Evolutionary conservation across 2,797 vertebrate genomes (phyloP), one percentile per base, ranked within the genome.

Genomic region (Sebastes iracundus): DNA sequence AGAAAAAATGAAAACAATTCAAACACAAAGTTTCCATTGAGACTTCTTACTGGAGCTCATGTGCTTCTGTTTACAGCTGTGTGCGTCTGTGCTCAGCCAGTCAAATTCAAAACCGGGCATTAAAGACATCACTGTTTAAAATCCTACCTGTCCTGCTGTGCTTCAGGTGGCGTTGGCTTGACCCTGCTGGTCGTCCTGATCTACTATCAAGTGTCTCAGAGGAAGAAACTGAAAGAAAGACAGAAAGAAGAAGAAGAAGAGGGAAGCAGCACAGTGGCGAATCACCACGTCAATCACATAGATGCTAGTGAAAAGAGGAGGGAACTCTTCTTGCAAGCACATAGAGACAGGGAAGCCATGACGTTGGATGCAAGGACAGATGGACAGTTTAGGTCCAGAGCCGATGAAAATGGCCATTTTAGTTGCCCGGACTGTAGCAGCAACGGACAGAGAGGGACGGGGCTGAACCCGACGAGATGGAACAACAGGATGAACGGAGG

Each of bases 181-280:
- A 96, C 95, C 30, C 91, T 97, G 77, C 83, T 95, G 65, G 88
- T 92, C 10, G 92, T 96, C 84, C 90, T 96, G 80, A 86, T 96
- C 78, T 94, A 92, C 90, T 88, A 93, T 87, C 95, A 94, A 86
- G 87, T 95, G 52, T 91, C 88, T 79, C 88, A 49, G 61, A 94
- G 85, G 58, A 93, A 82, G 55, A 89, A 88, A 62, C 63, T 30
- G 12, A 74, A 72, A 85, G 71, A 72, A 62, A 85, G 72, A 6
- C 78, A 76, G 42, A 74, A 79, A 35, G 75, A 72, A 23, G 78
- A 88, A 38, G 78, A 88, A 38, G 87, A 78, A 3, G 84, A 84
- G 49, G 73, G 28, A 75, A 69, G 20, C 63, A 61, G 70, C 56
- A 22, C 72, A 8, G 16, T 23, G 11, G 77, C 58, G 5, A 89